Base-by-base conservation (phyloP, 2,888 invertebrate genomes). In the Eurois occulta region DNA sequence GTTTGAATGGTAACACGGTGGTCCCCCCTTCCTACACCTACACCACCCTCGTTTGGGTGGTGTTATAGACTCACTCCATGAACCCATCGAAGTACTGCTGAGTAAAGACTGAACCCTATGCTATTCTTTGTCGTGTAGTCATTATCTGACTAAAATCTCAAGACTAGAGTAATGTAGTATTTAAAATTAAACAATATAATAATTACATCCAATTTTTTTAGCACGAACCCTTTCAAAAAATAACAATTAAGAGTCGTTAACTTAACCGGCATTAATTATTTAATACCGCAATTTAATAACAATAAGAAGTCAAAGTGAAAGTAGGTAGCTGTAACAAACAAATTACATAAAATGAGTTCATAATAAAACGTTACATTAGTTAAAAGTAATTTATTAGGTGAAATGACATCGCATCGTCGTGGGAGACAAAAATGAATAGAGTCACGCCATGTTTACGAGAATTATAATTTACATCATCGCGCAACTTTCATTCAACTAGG, bases 391-490 rank as follows among this genome's bases (percentile, higher is more conserved):
- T 94, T 93, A 93, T 92, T 93, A 93, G 88, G 90, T 91, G 92
- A 93, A 92, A 93, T 92, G 92, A 93, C 94, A 92, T 86, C 90
- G 83, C 85, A 75, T 81, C 92, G 91, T 92, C 96, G 96, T 96
- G 96, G 96, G 96, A 96, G 96, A 95, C 92, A 89, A 90, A 91
- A 92, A 91, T 94, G 93, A 95, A 95, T 95, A 92, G 93, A 92
- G 88, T 87, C 92, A 92, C 93, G 92, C 87, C 91, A 94, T 93
- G 91, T 91, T 93, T 91, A 92, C 89, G 91, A 92, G 91, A 93
- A 92, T 90, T 89, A 90, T 92, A 92, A 93, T 92, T 94, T 92
- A 92, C 92, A 93, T 93, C 91, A 92, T 90, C 85, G 86, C 84
- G 87, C 71, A 60, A 94, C 95, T 95, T 95, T 95, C 95, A 93